A percentile compares a stretch with the other conserved stretches of the same genome.
These are phyloP conservation scores for Frankliniella fusca DNA, from an alignment of 2,888 invertebrate species.

Conservation along the genomic window DNA sequence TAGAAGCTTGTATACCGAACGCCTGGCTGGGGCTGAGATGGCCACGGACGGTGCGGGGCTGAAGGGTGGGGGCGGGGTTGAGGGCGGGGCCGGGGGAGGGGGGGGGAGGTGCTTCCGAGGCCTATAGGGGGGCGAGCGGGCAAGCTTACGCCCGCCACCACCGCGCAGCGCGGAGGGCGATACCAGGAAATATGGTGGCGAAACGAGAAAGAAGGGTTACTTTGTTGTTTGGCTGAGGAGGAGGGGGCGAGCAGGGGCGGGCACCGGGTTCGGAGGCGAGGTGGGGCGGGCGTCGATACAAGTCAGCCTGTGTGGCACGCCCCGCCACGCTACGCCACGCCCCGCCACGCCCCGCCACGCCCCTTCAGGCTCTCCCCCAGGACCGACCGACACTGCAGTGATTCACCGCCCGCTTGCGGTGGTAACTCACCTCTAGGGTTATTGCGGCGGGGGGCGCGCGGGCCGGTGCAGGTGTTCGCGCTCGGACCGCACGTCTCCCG, in stretches of 20 bases:
- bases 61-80: neutral
- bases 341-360: neutral
- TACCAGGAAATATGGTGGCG: neutral
- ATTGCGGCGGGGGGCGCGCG: too few relatives aligned
- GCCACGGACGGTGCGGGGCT: too few relatives aligned
- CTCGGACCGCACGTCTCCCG: too few relatives aligned
- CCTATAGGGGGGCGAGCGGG: too few relatives aligned
- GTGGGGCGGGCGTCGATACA: too few relatives aligned
- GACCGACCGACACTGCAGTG: neutral
- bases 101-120: neutral
- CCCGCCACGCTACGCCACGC: too few relatives aligned
- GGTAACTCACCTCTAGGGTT: neutral
- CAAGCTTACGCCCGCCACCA: neutral
- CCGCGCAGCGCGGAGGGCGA: neutral
- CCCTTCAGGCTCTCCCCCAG: neutral
- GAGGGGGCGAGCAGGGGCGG: neutral
- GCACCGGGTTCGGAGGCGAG: too few relatives aligned
- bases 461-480: too few relatives aligned
- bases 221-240: too few relatives aligned
- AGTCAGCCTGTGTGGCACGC: too few relatives aligned
- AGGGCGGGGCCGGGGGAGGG: neutral
- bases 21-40: neutral
- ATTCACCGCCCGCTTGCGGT: neutral
- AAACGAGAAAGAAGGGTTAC: too few relatives aligned
- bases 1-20: neutral